Conservation (phyloP, 2,888 invertebrate genomes). For the Microplitis deprimator region DNA sequence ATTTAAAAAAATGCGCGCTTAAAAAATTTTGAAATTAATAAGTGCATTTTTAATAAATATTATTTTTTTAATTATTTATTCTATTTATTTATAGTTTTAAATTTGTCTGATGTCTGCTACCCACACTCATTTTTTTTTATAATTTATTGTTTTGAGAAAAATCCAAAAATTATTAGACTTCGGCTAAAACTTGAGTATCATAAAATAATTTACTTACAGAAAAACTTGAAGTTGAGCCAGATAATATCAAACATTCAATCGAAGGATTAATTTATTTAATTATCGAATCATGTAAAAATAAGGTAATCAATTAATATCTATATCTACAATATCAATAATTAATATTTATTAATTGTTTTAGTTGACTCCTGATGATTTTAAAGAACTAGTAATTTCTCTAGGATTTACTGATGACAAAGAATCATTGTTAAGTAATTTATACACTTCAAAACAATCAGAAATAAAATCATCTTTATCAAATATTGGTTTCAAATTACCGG, state of each 20-base stretch:
- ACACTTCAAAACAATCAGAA: constrained; percentile 74
- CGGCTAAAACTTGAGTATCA: too few relatives aligned
- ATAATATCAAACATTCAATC: constrained; percentile 77
- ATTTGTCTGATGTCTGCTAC: too few relatives aligned
- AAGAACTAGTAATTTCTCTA: constrained; percentile 71
- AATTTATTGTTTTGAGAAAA: too few relatives aligned
- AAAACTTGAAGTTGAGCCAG: constrained; percentile 75
- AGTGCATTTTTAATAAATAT: too few relatives aligned
- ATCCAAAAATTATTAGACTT: too few relatives aligned
- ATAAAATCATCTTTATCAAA: constrained; percentile 73
- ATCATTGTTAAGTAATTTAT: constrained; percentile 75
- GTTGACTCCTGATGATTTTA: constrained; percentile 72
- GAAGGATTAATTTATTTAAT: constrained; percentile 83
- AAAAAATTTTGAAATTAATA: too few relatives aligned
- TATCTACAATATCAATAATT: neutral
- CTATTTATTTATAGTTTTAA: too few relatives aligned
- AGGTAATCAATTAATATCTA: constrained; percentile 70
- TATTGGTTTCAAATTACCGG: constrained; percentile 71
- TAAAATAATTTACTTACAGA: constrained; percentile 70
- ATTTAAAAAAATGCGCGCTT: too few relatives aligned
- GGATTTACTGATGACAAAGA: constrained; percentile 78
- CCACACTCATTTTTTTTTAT: too few relatives aligned
- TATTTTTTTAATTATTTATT: too few relatives aligned
- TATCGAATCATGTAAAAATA: constrained; percentile 80
- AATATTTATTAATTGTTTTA: constrained; percentile 57